Conservation (phyloP, 2,113 vertebrate genomes). For the Sylvia atricapilla region DNA sequence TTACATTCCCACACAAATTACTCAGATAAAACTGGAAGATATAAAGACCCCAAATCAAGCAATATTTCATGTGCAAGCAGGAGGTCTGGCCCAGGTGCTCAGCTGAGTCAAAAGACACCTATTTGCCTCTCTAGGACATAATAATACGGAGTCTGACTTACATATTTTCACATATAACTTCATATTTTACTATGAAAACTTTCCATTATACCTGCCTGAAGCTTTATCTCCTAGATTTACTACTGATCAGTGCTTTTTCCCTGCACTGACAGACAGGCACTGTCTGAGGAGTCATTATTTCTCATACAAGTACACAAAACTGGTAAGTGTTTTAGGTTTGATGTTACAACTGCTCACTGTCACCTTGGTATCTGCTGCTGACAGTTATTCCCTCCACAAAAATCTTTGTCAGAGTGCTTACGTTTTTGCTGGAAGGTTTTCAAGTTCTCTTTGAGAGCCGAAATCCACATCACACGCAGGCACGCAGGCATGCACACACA, state of each 20-base stretch:
- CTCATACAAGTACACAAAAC: conserved; percentile 23
- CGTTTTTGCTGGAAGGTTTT: conserved; percentile 33
- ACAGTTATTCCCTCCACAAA: conserved; percentile 36
- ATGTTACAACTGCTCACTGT: conserved; percentile 52
- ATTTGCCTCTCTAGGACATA: neutral
- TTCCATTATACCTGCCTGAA: neutral
- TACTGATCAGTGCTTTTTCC: neutral
- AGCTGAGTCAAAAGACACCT: neutral
- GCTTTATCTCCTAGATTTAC: neutral
- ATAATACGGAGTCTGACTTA: neutral
- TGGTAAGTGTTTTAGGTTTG: conserved; percentile 33
- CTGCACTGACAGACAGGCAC: neutral
- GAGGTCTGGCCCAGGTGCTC: neutral
- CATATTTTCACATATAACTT: neutral
- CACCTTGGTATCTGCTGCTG: conserved; percentile 41
- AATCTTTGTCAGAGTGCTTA: conserved; percentile 20
- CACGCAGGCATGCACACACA: neutral
- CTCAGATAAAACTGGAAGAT: neutral
- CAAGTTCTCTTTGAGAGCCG: neutral
- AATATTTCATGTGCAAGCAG: neutral
- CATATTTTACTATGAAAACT: neutral
- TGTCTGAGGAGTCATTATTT: conserved; percentile 27
- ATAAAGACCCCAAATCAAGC: neutral
- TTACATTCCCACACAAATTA: neutral
- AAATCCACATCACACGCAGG: conserved; percentile 15